Base-by-base conservation (phyloP, 2,113 vertebrate species). In the Misgurnus mizolepis region DNA sequence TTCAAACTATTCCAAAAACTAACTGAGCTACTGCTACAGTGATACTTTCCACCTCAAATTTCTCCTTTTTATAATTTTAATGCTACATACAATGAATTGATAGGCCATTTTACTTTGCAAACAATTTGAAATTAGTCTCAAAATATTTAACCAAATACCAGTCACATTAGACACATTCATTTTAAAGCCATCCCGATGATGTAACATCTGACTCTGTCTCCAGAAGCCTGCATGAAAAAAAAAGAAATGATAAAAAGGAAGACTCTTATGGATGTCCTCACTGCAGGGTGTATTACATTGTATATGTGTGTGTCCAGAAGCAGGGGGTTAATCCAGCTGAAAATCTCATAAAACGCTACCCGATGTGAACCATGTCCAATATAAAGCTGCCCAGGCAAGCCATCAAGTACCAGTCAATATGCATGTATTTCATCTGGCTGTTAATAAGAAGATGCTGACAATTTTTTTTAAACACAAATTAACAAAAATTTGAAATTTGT, bases 161-260 rank as follows among this genome's bases (percentile, higher is more conserved):
- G 75, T 41, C 22, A 47, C 76, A 80, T 73, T 79, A 84, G 84
- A 83, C 88, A 87, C 83, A 89, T 89, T 91, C 83, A 86, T 76
- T 71, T 85, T 49, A 73, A 82, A 75, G 58, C 49, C 70, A 71
- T 69, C 50, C 61, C 45, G 8, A 41, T 53, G n/a, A 47, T 39
- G 76, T 71, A 58, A 34, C 43, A 45, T 22, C 60, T 6, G 40
- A 69, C 49, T 61, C 41, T 67, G 43, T 68, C 47, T 47, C 34
- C 56, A 79, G 70, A 79, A 71, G 58, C 58, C 8, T 61, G 12
- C 9, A 64, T 62, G 15, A 62, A 50, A 34, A 39, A 34, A 53
- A 11, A 11, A 7, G 7, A 5, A 27, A 4, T 34, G 1, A 34
- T 34, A 34, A 69, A 39, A 15, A 80, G 73, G 78, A 84, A 78